Base-by-base conservation (phyloP, 2,113 vertebrate species). In the Boulengeromyrus knoepffleri region DNA sequence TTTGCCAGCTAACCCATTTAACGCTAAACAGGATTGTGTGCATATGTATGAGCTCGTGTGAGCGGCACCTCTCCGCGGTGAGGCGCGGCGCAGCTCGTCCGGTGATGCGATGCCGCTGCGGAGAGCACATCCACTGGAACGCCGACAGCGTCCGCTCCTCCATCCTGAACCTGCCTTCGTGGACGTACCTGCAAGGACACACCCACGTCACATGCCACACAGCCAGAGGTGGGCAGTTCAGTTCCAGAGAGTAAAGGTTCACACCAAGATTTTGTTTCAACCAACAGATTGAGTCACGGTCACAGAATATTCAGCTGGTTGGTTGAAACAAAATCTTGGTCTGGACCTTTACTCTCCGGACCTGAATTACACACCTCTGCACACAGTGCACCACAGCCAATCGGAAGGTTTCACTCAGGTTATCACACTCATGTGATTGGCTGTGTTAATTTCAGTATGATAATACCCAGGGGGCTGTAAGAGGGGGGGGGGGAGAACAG, bases 41-140 rank as follows among this genome's bases (percentile, higher is more conserved):
- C 6, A 13, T n/a, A 5, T 19, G 27, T 66, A n/a, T 21, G 3
- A 7, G 17, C 46, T 46, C 7, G 53, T 8, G n/a, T 31, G 50
- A 19, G 80, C 13, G 4, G 90, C 91, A 96, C 96, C 96, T 95
- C 94, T 92, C 95, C 87, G 95, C 94, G 0, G 94, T 94, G 91
- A 0, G 95, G 93, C 84, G 96, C 95, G 95, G 94, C 80, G 96
- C 95, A 0, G 94, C 94, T 0, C 96, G 89, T 93, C 95, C 95
- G 90, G 95, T 89, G 0, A 96, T 96, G 91, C 93, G 94, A 87
- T 96, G 95, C 91, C 96, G 96, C 3, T 95, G 95, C 0, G 96
- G 96, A 0, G 95, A 95, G 91, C 96, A 94, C 24, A 97, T 93
- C 96, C 96, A 97, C 83, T 96, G 96, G 92, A 96, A 96, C 6